Base-by-base conservation (phyloP, 2,113 vertebrate species). In the Fulica atra region DNA sequence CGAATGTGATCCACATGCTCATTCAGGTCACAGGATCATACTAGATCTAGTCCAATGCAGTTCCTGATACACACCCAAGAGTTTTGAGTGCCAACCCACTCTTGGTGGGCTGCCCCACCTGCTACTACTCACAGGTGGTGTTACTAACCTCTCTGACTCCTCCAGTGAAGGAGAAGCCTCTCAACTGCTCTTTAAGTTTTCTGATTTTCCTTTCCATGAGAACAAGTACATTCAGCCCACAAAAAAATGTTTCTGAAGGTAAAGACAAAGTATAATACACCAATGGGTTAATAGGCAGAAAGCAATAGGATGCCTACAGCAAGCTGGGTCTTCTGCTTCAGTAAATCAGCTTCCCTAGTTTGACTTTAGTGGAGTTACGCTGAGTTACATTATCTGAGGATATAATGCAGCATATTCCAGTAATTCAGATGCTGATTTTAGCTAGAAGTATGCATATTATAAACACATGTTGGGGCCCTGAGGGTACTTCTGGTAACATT, bases 391-490 rank as follows among this genome's bases (percentile, higher is more conserved):
- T 95, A 93, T 95, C 85, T 94, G 56, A 92, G 60, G 33, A 86
- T 68, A 80, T 71, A 92, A 80, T 81, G 72, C 72, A 92, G 6
- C 33, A 78, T 81, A 83, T 88, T 93, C 89, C 90, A 92, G 85
- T 95, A 93, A 93, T 78, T 93, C 93, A 78, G 86, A 92, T 92
- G 60, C 60, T 93, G 89, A 83, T 93, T 95, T 93, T 88, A 84
- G 79, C 93, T 79, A 77, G 69, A 94, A 79, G 48, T 88, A 88
- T 90, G 76, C n/a, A 29, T 74, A 95, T 95, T 88, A 95, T 71
- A 95, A 96, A 88, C 93, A 95, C 53, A 94, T 83, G 69, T 92
- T 90, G 51, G 29, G 68, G 28, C 93, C 95, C 90, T 93, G 69
- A 88, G 90, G 92, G 88, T 73, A 54, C 51, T 94, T 95, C 72